Evolutionary conservation across 2,113 vertebrate genomes (phyloP).

Genomic region (Laticauda colubrina): DNA sequence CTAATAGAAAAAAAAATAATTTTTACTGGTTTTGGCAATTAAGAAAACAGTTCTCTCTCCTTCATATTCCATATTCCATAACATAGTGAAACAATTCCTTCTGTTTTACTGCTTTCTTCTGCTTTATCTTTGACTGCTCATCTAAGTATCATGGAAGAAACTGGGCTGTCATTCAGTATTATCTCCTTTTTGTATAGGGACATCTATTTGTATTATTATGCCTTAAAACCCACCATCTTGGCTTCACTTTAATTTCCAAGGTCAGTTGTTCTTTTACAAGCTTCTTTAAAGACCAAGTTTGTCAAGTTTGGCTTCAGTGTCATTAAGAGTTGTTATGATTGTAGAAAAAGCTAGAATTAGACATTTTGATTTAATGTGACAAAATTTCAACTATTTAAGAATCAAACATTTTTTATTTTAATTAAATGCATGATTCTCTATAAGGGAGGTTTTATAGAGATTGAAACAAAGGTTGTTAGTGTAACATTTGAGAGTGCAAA

Average conservation of each 20-base stretch:
- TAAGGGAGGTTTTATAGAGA: not conserved
- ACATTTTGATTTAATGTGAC: constrained; percentile 16
- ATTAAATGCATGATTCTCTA: not conserved
- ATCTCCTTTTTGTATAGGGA: not conserved
- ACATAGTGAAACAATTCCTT: not conserved
- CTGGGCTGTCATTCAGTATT: not conserved
- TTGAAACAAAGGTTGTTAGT: constrained; percentile 10
- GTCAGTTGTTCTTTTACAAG: not conserved
- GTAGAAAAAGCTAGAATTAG: constrained; percentile 41
- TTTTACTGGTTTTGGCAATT: not conserved
- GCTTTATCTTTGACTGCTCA: not conserved
- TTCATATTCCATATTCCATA: not conserved
- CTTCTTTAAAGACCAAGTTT: not conserved
- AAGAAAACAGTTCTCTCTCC: not conserved
- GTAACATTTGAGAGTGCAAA: not conserved
- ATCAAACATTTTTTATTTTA: not conserved
- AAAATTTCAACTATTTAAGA: constrained; percentile 19
- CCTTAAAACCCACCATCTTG: not conserved
- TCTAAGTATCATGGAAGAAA: not conserved
- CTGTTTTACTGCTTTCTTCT: not conserved
- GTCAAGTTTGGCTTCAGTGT: constrained; percentile 16
- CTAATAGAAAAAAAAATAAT: not conserved
- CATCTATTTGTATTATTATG: not conserved
- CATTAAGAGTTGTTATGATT: constrained; percentile 30
- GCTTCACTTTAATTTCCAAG: not conserved